Evolutionary conservation across 1,140 invertebrate genomes (phyloP).

Genomic region (Microplitis demolitor): DNA sequence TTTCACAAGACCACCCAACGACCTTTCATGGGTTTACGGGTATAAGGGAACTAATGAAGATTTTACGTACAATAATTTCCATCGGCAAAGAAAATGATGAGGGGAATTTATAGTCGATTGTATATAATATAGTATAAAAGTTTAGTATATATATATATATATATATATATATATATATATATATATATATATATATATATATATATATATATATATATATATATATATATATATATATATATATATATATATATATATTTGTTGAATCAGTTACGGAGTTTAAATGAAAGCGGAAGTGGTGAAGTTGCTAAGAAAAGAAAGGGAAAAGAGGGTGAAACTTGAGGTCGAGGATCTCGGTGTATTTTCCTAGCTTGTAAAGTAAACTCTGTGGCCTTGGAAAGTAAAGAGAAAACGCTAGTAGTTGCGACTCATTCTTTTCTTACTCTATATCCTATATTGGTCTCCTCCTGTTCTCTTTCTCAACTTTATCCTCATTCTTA

Average conservation of each 20-base stretch:
- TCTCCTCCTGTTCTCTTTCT: no score
- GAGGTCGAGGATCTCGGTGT: slow-evolving; percentile 9
- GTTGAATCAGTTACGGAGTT: background rate
- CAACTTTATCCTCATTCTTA: slow-evolving; percentile 5
- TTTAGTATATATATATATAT: background rate
- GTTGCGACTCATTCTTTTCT: background rate
- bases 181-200: background rate
- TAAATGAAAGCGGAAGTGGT: slow-evolving; percentile 1
- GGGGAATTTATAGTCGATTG: background rate
- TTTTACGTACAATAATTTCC: no score
- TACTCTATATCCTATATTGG: background rate
- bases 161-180: background rate
- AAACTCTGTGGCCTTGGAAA: slow-evolving; percentile 20
- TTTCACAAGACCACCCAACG: slow-evolving; percentile 20
- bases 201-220: background rate
- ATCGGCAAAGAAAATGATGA: background rate
- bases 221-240: background rate
- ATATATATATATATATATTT: background rate
- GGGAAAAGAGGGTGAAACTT: background rate
- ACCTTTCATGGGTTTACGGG: background rate
- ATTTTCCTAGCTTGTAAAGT: background rate
- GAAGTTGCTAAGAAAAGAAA: background rate
- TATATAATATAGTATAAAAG: background rate
- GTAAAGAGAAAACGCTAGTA: slow-evolving; percentile 24
- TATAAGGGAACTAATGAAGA: background rate